Conservation (phyloP, 2,113 vertebrate genomes). For the Forbesichthys papilliferus region DNA sequence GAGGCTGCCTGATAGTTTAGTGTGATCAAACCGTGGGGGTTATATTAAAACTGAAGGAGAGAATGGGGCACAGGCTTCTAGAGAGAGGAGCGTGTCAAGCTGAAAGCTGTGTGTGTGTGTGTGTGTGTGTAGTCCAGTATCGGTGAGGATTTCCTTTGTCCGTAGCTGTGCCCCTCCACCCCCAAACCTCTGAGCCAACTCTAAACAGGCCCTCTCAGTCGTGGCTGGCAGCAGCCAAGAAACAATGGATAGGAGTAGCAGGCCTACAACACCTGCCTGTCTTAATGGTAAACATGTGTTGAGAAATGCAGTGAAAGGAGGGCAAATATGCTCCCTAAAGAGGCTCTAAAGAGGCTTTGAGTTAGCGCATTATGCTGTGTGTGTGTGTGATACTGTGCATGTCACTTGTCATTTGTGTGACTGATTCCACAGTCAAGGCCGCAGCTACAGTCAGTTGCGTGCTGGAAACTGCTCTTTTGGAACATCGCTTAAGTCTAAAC, state of each 20-base stretch:
- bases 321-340: constrained; percentile 36
- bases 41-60: neutral
- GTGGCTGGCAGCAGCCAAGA: constrained; percentile 53
- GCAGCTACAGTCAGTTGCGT: neutral
- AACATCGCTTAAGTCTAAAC: constrained; percentile 26
- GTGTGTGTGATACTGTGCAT: constrained; percentile 8
- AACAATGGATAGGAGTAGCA: constrained; percentile 62
- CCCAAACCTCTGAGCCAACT: constrained; percentile 36
- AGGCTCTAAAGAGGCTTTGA: constrained; percentile 31
- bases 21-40: constrained; percentile 3
- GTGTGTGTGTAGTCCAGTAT: constrained; percentile 8
- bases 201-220: constrained; percentile 41
- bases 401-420: no score
- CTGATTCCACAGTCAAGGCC: neutral
- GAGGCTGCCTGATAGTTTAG: constrained; percentile 1
- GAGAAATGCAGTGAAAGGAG: constrained; percentile 39
- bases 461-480: constrained; percentile 6
- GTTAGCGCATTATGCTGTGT: constrained; percentile 13
- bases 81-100: constrained; percentile 1
- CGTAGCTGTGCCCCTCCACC: neutral
- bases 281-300: constrained; percentile 76
- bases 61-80: neutral
- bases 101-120: neutral
- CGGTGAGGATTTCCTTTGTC: constrained; percentile 14
- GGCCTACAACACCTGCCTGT: constrained; percentile 74